These are phyloP conservation scores for Pelobates fuscus DNA, from an alignment of 2,113 vertebrate species.

Conservation along the genomic window DNA sequence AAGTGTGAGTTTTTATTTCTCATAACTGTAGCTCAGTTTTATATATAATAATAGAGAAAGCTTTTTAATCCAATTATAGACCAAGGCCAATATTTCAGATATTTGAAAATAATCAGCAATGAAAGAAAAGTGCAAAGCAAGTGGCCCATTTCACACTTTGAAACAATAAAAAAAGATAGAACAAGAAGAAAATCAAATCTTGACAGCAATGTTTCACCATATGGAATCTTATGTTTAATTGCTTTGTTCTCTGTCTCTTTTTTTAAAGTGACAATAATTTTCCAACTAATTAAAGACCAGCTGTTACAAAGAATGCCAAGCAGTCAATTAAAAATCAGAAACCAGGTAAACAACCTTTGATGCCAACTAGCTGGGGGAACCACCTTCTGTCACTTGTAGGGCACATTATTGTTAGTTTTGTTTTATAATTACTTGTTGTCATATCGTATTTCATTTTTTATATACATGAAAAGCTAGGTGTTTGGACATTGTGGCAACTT, in stretches of 20 bases:
- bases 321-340: slow-evolving; percentile 72
- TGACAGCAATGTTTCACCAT: slow-evolving; percentile 64
- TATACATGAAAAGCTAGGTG: slow-evolving; percentile 8
- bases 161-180: slow-evolving; percentile 1
- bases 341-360: slow-evolving; percentile 73
- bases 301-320: slow-evolving; percentile 73
- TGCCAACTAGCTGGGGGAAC: slow-evolving; percentile 70
- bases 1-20: too few relatives aligned
- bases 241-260: slow-evolving; percentile 72
- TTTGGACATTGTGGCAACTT: slow-evolving; percentile 18
- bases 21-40: too few relatives aligned
- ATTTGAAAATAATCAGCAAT: neutral
- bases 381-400: slow-evolving; percentile 69
- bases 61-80: too few relatives aligned
- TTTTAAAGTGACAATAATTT: slow-evolving; percentile 76
- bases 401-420: slow-evolving; percentile 61
- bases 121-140: neutral
- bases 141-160: neutral
- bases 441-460: slow-evolving; percentile 42
- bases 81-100: neutral
- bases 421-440: slow-evolving; percentile 63
- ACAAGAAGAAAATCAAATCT: slow-evolving; percentile 57
- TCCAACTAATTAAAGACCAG: slow-evolving; percentile 82
- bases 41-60: too few relatives aligned
- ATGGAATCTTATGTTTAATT: slow-evolving; percentile 73